These are phyloP conservation scores for Tenebrio molitor DNA, from an alignment of 1,140 invertebrate species.

Conservation along the genomic window DNA sequence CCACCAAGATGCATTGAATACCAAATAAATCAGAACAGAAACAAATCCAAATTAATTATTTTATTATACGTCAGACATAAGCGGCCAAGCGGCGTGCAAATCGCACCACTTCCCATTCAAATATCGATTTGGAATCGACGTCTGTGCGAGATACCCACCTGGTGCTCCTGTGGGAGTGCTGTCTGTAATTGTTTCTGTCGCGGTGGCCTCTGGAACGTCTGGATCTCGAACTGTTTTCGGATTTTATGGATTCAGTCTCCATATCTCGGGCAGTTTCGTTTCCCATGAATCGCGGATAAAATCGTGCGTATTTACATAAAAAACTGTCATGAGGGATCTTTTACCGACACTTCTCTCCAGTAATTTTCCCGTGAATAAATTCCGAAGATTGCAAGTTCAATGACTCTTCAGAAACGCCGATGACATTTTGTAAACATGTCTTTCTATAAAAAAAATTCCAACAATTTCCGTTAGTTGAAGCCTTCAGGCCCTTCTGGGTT, in stretches of 20 bases:
- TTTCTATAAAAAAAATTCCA: slow-evolving; percentile 10
- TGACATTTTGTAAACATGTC: slow-evolving; percentile 54
- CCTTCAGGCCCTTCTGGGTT: slow-evolving; percentile 19
- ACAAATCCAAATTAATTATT: too few species aligned
- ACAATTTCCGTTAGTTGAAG: slow-evolving; percentile 34
- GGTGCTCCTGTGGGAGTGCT: slow-evolving; percentile 73
- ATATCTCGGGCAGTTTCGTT: slow-evolving; percentile 67
- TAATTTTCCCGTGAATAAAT: not conserved
- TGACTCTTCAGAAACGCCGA: slow-evolving; percentile 46
- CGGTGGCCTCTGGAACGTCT: slow-evolving; percentile 70
- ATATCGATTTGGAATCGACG: not conserved
- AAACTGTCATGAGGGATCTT: slow-evolving; percentile 34
- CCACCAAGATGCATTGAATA: too few species aligned
- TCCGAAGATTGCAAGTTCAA: slow-evolving; percentile 46
- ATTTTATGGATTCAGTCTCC: slow-evolving; percentile 76
- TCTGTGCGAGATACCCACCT: slow-evolving; percentile 64
- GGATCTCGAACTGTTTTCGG: slow-evolving; percentile 73
- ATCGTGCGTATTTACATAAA: not conserved
- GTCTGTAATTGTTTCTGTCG: slow-evolving; percentile 68
- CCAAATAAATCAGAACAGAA: too few species aligned
- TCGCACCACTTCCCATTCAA: too few species aligned
- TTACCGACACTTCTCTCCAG: not conserved
- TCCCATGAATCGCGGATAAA: slow-evolving; percentile 59
- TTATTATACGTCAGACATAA: too few species aligned
- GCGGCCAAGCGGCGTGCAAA: too few species aligned